Evolutionary conservation across 2,888 invertebrate species (phyloP), one percentile per base, ranked within the genome.

Genomic region (Liposcelis brunnea): DNA sequence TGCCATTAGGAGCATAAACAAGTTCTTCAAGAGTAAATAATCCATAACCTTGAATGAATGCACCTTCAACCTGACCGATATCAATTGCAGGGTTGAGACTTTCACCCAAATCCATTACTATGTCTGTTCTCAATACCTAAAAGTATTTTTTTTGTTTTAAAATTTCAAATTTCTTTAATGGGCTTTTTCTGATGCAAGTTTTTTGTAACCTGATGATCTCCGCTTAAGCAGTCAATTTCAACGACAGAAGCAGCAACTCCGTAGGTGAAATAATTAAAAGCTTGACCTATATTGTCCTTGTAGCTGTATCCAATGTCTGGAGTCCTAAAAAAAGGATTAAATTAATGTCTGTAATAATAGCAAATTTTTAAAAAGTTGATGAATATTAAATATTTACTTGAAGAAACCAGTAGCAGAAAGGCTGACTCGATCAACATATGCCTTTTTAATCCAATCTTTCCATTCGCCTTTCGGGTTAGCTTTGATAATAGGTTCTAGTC

Each of bases 51-150:
- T 94, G 93, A 58, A 89, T 72, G 56, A 93, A 95, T 0, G 74
- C 95, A 2, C 95, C 95, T 66, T 95, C 95, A 12, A 95, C 80
- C 68, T 95, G 95, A 0, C 94, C 95, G 54, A 95, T 84, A 56
- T 95, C 95, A 51, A 95, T 89, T 1, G 94, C 93, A 2, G 95
- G 95, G 64, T 95, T 95, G 45, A 95, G 65, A 63, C 93, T 93
- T 53, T 85, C 80, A 1, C 94, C 94, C 52, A 95, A 71, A 66
- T 95, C 95, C 94, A 95, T 94, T 0, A 95, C 91, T 53, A 95
- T 93, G 56, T 95, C 91, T 1, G 86, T 82, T 56, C 82, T 72
- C 31, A 89, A 62, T 1, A 93, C 80, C 74, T 75, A 51, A 45
- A 34, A 18, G 31, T n/a, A n/a, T n/a, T n/a, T n/a, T n/a, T n/a